Evolutionary conservation across 2,797 vertebrate genomes (phyloP), one percentile per base, ranked within the genome.

Genomic region (Buceros bicornis): DNA sequence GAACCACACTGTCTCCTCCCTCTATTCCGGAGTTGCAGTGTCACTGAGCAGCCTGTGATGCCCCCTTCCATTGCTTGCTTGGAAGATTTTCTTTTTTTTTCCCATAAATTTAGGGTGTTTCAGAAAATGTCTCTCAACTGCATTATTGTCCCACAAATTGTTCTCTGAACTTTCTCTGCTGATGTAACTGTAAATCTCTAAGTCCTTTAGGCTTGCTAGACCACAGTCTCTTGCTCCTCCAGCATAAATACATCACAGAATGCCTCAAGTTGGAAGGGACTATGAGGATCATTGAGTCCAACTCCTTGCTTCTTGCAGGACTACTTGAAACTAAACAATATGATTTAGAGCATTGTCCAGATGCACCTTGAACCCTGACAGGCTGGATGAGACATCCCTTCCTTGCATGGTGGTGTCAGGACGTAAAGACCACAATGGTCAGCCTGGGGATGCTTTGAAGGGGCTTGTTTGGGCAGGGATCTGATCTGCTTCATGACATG

Each of bases 1-100:
- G 8, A 73, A 79, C 24, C 18, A 80, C 40, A 11, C 43, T 12
- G 2, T 40, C 10, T 5, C 8, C 7, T 66, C 18, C 5, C 10
- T 56, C 22, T 51, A 0, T 11, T 26, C n/a, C 37, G 69, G 3
- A 3, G 1, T 3, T 54, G 16, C n/a, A 50, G 8, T 4, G 21
- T 8, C 48, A 70, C 6, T 21, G 20, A 70, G 58, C 48, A 85
- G 26, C 24, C 20, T 45, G 1, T 3, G 8, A 29, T 82, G 17
- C 4, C 14, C 18, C 50, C 47, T 67, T 42, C 45, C 4, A 18
- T 40, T 43, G 10, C 15, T 40, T 2, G 1, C 28, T 18, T 69
- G 45, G 56, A 53, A 50, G 15, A 21, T 40, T 10, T 67, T 57
- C 0, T 10, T 48, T 20, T 12, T 76, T 74, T 72, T 7, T 33